Evolutionary conservation across 1,140 invertebrate species (phyloP), one percentile per base, ranked within the genome.

Genomic region (Drosophila neocordata): DNA sequence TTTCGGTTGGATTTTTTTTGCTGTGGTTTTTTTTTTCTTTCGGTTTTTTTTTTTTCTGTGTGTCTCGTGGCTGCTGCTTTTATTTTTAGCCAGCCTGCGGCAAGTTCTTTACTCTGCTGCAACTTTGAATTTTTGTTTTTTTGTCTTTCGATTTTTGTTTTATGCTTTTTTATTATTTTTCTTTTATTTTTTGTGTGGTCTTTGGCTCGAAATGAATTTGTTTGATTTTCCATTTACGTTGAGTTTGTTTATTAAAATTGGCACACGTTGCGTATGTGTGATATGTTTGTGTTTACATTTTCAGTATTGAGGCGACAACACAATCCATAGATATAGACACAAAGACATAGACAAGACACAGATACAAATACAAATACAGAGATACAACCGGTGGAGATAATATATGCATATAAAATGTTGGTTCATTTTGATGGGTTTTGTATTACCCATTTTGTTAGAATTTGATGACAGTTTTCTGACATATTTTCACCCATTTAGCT

Each of bases 201-300:
- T 64, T 58, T 24, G 34, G 2, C 34, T 37, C 35, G 48, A 69
- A 72, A 81, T 79, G 77, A 73, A 65, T 84, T 80, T 87, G 82
- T 85, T 85, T 85, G 82, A 82, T 87, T 85, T 85, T 85, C 78
- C 82, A 85, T 85, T 85, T 85, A 85, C 84, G 82, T 65, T 72
- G 65, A 78, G 82, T 85, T 85, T 85, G 82, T 85, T 82, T 85
- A 85, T 78, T 82, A 82, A 85, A 82, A 87, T 87, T 85, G 82
- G 82, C 82, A 85, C 82, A 85, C 82, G 73, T 65, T 69, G 78
- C 82, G 82, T 87, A 85, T 85, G 82, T 75, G 82, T 76, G 70
- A 87, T 78, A 66, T 75, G 65, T 24, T 69, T 63, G 77, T 85
- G 67, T 81, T 81, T 87, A 81, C 74, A 64, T 61, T 75, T 65